Base-by-base conservation (phyloP, 2,113 vertebrate species). In the Tenrec ecaudatus region DNA sequence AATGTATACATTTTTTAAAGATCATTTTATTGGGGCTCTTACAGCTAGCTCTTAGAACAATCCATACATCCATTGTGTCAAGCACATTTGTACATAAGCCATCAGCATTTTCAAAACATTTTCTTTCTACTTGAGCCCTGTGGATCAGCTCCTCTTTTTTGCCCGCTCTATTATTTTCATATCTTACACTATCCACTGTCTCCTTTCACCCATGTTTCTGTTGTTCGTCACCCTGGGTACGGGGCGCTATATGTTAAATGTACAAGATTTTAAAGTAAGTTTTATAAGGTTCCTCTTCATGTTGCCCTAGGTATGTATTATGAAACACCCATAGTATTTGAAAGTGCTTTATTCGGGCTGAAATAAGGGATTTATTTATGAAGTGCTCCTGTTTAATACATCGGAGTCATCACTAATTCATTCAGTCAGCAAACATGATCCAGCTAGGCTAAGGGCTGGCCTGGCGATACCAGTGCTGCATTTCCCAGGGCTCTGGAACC, bases 211-310 rank as follows among this genome's bases (percentile, higher is more conserved):
- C 47, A 53, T 53, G 2, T 40, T 53, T 53, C 47, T 53, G 12
- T 53, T 53, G 47, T 53, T 14, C 47, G 47, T 53, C 12, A 53
- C 47, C 12, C 47, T 53, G 47, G 12, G 47, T 53, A 10, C 9
- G 12, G 47, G 2, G 47, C 6, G 11, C 11, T 53, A 53, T 68
- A 19, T 31, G 58, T 77, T 81, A 77, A 76, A 14, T 75, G 76
- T 5, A 22, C 76, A 23, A 12, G 36, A 62, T 85, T 75, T 88
- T 62, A 82, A 91, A 88, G 78, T 88, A 91, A 20, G 19, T 78
- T 87, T 71, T 60, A 62, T 87, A 71, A 64, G 23, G 14, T 40
- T 57, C 9, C 76, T 91, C 78, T 88, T 15, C 10, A 69, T 33
- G 60, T 87, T 87, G 60, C 87, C 76, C 25, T 91, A 25, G 78